Conservation (phyloP, 2,113 vertebrate species). For the Zingel zingel region DNA sequence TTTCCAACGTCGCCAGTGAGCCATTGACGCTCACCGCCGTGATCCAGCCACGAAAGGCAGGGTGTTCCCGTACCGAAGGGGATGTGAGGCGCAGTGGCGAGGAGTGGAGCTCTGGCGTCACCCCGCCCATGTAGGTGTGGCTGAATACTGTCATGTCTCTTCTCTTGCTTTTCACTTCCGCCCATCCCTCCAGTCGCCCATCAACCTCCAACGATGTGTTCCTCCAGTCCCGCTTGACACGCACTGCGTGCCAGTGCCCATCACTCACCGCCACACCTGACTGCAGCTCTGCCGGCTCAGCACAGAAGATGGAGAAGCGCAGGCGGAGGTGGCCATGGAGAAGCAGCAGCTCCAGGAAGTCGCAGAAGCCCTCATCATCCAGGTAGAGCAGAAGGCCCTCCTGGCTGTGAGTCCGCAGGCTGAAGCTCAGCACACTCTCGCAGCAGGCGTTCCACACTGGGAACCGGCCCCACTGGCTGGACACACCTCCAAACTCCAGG, state of each 20-base stretch:
- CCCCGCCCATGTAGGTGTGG: slow-evolving; percentile 93
- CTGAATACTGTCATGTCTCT: slow-evolving; percentile 99
- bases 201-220: slow-evolving; percentile 96
- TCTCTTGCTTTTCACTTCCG: slow-evolving; percentile 96
- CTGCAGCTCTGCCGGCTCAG: slow-evolving; percentile 93
- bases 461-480: slow-evolving; percentile 98
- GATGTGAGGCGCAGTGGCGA: slow-evolving; percentile 92
- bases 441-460: slow-evolving; percentile 99
- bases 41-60: slow-evolving; percentile 95
- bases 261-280: slow-evolving; percentile 93
- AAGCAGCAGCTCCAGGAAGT: slow-evolving; percentile 97
- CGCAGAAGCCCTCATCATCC: slow-evolving; percentile 98
- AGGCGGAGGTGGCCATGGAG: slow-evolving; percentile 94
- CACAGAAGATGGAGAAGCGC: slow-evolving; percentile 98
- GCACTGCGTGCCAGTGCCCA: slow-evolving; percentile 92
- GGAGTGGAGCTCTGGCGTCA: slow-evolving; percentile 91
- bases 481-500: slow-evolving; percentile 95
- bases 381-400: slow-evolving; percentile 98
- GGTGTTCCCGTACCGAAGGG: slow-evolving; percentile 89
- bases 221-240: slow-evolving; percentile 94
- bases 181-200: slow-evolving; percentile 91
- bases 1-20: slow-evolving; percentile 82
- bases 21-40: slow-evolving; percentile 91
- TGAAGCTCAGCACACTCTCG: slow-evolving; percentile 98
- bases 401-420: slow-evolving; percentile 97